Evolutionary conservation across 1,140 invertebrate species (phyloP).

Genomic region (Leptinotarsa defecta): DNA sequence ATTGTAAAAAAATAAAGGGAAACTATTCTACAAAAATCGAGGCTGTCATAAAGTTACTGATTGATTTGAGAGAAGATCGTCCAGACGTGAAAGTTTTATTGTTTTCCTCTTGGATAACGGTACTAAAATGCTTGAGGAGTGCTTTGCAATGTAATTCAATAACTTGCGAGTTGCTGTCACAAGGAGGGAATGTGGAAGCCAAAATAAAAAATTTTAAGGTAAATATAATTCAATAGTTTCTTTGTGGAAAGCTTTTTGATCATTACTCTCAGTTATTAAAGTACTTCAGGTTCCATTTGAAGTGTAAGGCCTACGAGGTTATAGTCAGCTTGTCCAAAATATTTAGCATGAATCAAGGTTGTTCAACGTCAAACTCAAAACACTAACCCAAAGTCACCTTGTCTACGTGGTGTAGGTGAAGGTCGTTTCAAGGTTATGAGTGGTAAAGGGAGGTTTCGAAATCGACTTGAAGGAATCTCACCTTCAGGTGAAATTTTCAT

Average conservation of each 20-base stretch:
- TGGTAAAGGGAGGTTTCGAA: too few species aligned
- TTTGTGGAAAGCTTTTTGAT: neutral
- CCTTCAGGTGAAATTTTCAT: too few species aligned
- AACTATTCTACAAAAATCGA: constrained; percentile 76
- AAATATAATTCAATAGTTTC: constrained; percentile 21
- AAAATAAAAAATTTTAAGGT: constrained; percentile 65
- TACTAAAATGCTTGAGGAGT: constrained; percentile 65
- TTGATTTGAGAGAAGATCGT: constrained; percentile 63
- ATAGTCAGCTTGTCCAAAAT: too few species aligned
- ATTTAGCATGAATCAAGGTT: too few species aligned
- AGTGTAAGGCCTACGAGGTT: too few species aligned
- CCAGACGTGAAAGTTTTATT: constrained; percentile 70
- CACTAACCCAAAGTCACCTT: too few species aligned
- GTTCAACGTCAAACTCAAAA: too few species aligned
- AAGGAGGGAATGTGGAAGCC: constrained; percentile 48
- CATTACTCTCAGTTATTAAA: too few species aligned
- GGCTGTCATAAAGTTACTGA: constrained; percentile 65
- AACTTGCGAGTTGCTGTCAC: constrained; percentile 38
- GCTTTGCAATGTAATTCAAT: constrained; percentile 69
- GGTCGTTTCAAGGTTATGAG: too few species aligned
- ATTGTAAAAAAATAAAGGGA: constrained; percentile 57
- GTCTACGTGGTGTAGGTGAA: too few species aligned
- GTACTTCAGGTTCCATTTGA: too few species aligned
- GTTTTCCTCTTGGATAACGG: constrained; percentile 73
- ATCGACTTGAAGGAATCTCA: too few species aligned